Conservation (phyloP, 2,113 vertebrate species). For the Saccopteryx bilineata region DNA sequence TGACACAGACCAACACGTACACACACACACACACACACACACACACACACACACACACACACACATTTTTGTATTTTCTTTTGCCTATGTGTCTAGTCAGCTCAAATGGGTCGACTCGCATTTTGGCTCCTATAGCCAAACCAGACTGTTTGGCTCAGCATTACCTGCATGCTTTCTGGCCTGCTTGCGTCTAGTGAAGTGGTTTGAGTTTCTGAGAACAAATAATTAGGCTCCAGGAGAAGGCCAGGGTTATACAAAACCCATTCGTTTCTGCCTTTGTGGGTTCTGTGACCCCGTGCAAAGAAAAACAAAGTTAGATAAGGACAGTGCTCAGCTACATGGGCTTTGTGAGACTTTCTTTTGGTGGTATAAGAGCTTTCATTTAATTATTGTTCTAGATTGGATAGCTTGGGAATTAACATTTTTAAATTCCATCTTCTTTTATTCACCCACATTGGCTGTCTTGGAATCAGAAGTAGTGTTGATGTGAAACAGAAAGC, state of each 20-base stretch:
- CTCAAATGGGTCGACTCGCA: constrained; percentile 75
- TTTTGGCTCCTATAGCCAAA: constrained; percentile 77
- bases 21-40: background rate
- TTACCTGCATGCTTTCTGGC: constrained; percentile 79
- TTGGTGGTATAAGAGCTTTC: background rate
- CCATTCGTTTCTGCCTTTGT: constrained; percentile 72
- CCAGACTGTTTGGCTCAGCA: constrained; percentile 79
- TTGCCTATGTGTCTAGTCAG: constrained; percentile 79
- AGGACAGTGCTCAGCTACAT: constrained; percentile 12
- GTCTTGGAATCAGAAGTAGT: background rate
- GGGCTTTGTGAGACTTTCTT: background rate
- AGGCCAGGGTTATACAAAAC: constrained; percentile 72
- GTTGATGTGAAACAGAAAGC: background rate
- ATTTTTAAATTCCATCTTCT: background rate
- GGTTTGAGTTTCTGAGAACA: constrained; percentile 84
- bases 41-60: background rate
- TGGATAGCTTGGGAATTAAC: background rate
- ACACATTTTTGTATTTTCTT: constrained; percentile 69
- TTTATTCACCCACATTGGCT: background rate
- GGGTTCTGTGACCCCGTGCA: constrained; percentile 61
- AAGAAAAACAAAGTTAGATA: constrained; percentile 72
- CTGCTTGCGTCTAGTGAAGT: constrained; percentile 62
- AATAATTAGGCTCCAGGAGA: constrained; percentile 79
- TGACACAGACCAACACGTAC: background rate
- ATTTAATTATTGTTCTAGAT: constrained; percentile 25